These are phyloP conservation scores for Protonemura montana DNA, from an alignment of 2,888 invertebrate species.

Conservation along the genomic window DNA sequence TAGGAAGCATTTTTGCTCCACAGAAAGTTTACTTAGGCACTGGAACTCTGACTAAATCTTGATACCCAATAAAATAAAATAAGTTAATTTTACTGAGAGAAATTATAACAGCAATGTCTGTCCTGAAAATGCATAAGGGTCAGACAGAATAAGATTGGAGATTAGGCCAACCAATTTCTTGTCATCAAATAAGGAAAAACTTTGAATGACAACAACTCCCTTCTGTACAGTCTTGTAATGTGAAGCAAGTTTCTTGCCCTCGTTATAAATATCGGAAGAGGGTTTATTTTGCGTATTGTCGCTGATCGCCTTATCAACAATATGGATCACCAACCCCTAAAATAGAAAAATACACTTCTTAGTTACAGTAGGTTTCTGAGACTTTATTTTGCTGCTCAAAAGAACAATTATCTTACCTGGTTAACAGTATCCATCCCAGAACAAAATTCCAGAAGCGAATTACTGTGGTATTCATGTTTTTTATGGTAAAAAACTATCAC, in stretches of 20 bases:
- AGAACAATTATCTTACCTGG: constrained; percentile 47
- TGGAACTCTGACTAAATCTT: no score
- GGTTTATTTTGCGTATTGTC: constrained; percentile 52
- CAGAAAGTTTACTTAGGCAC: no score
- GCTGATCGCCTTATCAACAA: constrained; percentile 51
- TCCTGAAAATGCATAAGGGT: constrained; percentile 52
- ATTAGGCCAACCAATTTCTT: constrained; percentile 52
- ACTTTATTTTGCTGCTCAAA: background rate
- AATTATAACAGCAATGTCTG: constrained; percentile 53
- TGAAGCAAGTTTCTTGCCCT: constrained; percentile 52
- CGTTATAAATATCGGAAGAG: constrained; percentile 53
- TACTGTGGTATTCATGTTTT: constrained; percentile 51
- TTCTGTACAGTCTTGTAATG: constrained; percentile 53
- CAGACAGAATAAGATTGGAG: constrained; percentile 51
- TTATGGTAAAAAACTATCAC: constrained; percentile 52
- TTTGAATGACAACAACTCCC: constrained; percentile 53
- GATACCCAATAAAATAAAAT: no score
- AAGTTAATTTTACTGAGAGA: no score
- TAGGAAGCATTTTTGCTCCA: no score
- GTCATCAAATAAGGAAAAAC: constrained; percentile 51
- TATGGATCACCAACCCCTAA: constrained; percentile 53
- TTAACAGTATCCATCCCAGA: constrained; percentile 52
- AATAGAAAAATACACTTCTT: background rate
- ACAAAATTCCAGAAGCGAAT: constrained; percentile 52
- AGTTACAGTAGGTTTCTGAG: background rate